Percentiles rank a stretch among this genome's conserved stretches.
These are phyloP conservation scores for Thereva unica DNA, from an alignment of 2,888 invertebrate species.

Conservation along the genomic window DNA sequence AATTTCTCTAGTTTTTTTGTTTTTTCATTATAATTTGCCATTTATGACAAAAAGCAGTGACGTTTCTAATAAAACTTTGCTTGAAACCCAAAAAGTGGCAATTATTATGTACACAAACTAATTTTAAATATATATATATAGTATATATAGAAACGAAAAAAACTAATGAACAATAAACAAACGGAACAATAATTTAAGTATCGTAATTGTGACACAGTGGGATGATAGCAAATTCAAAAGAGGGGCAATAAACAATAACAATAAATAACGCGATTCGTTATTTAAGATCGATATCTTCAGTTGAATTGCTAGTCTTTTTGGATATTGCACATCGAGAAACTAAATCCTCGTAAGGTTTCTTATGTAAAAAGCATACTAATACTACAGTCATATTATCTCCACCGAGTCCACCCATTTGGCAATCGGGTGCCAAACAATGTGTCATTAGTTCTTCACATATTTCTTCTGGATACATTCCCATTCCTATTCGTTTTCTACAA, in stretches of 20 bases:
- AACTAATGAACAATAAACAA: constrained; percentile 14
- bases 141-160: not conserved
- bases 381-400: constrained; percentile 99
- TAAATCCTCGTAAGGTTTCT: constrained; percentile 54
- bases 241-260: not conserved
- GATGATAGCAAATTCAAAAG: not conserved
- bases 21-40: too few species aligned
- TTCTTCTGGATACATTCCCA: constrained; percentile 85
- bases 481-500: constrained; percentile 79
- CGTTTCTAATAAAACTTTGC: too few species aligned
- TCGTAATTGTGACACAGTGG: constrained; percentile 21
- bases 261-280: constrained; percentile 18
- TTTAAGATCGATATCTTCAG: constrained; percentile 40
- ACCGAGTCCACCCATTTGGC: constrained; percentile 94
- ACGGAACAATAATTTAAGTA: not conserved
- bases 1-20: too few species aligned
- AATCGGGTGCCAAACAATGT: constrained; percentile 94
- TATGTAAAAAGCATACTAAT: constrained; percentile 72
- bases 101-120: too few species aligned
- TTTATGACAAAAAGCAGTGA: too few species aligned
- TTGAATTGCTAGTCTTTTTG: constrained; percentile 14
- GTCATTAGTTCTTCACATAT: constrained; percentile 97
- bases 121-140: too few species aligned
- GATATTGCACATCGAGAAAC: constrained; percentile 51
- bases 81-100: too few species aligned